Conservation (phyloP, 2,797 vertebrate genomes). For the Eulemur albifrons region DNA sequence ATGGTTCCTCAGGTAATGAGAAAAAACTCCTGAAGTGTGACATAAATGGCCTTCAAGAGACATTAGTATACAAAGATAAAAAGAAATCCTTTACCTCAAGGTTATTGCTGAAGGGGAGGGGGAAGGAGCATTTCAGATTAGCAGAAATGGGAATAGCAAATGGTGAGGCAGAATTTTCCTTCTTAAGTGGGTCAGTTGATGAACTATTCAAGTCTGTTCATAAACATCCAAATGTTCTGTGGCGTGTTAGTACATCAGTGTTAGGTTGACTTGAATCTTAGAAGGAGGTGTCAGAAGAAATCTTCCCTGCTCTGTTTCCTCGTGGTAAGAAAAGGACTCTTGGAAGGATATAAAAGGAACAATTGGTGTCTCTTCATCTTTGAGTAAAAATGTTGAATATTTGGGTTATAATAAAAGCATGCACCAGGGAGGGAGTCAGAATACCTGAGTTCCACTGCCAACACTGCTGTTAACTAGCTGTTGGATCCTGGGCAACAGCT, state of each 20-base stretch:
- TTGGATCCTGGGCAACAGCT: background rate
- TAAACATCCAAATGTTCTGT: conserved; percentile 15
- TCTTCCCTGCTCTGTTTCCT: conserved; percentile 41
- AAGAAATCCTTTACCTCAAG: conserved; percentile 37
- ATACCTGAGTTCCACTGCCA: background rate
- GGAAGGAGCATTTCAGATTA: background rate
- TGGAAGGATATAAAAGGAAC: background rate
- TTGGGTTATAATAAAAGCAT: conserved; percentile 1
- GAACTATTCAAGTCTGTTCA: background rate
- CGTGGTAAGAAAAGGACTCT: background rate
- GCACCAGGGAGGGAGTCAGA: background rate
- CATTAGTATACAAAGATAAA: conserved; percentile 11
- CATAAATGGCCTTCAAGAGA: background rate
- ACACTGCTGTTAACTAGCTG: background rate
- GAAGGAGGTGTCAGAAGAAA: conserved; percentile 25
- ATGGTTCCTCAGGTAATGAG: conserved; percentile 64
- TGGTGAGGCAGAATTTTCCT: conserved; percentile 37
- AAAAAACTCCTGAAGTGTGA: conserved; percentile 66
- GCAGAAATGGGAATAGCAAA: background rate
- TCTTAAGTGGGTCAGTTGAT: conserved; percentile 19
- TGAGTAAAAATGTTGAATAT: background rate
- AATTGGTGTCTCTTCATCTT: background rate
- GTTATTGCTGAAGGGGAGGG: conserved; percentile 36
- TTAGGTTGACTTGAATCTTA: background rate
- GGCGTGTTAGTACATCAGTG: background rate